Base-by-base conservation (phyloP, 2,888 invertebrate species). In the Monochamus alternatus region DNA sequence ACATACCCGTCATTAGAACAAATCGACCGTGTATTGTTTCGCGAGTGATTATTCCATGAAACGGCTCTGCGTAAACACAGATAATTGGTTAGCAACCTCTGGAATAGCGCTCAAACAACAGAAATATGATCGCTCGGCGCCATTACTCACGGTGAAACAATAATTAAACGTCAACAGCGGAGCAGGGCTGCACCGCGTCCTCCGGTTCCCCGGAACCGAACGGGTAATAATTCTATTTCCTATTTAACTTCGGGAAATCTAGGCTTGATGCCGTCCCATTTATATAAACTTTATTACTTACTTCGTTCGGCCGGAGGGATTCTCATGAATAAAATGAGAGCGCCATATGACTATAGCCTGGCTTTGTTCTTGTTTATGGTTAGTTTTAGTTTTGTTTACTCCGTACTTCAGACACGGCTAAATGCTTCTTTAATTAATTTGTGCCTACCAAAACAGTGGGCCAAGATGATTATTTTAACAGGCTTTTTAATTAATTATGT, bases 311-410 rank as follows among this genome's bases (percentile, higher is more conserved):
- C 38, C 30, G 3, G 64, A 12, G 12, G 43, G 12, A 64, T 64
- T 64, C 44, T 64, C 64, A 64, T 64, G 64, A 64, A 64, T 64
- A 64, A 64, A 64, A 64, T 43, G 38, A n/a, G 31, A 44, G 43
- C 55, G 55, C 55, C 5, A 0, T 14, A n/a, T 51, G 3, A 22
- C 55, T 3, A 9, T 5, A 51, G 55, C 14, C 22, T 7, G 10
- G n/a, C n/a, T 14, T 14, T 44, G 43, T 38, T 8, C 44, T 31
- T 64, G 22, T 64, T 43, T 64, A 43, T n/a, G n/a, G 22, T 12
- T 43, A 43, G 12, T 32, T 62, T 32, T 31, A 5, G 62, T 64
- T 14, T 9, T 43, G 44, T 14, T 64, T 64, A n/a, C 14, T 14
- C n/a, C 55, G n/a, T 2, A 38, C 38, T 38, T 38, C 38, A 38